Evolutionary conservation across 2,888 invertebrate genomes (phyloP).

Genomic region (Tetrapedia diversipes): DNA sequence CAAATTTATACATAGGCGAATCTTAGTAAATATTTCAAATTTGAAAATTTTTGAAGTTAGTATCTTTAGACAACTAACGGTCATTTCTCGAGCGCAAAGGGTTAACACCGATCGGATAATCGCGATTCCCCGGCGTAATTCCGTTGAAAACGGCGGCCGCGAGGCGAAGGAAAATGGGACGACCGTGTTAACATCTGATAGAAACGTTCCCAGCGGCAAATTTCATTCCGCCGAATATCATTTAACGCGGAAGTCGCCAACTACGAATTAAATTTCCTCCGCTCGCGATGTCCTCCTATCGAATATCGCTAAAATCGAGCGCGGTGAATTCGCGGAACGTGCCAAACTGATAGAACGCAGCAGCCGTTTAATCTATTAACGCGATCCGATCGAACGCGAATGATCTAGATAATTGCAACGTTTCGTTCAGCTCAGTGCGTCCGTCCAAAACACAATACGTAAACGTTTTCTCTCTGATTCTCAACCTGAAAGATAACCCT

Average conservation of each 20-base stretch:
- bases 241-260: constrained; percentile 58
- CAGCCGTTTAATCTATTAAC: constrained; percentile 34
- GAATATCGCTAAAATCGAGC: constrained; percentile 37
- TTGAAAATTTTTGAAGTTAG: too few species aligned
- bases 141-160: constrained; percentile 4
- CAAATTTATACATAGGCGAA: too few species aligned
- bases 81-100: too few species aligned
- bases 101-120: constrained; percentile 30
- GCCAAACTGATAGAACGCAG: constrained; percentile 50
- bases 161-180: constrained; percentile 21
- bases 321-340: constrained; percentile 44
- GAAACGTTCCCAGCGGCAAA: constrained; percentile 40
- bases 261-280: constrained; percentile 63
- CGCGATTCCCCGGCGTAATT: constrained; percentile 10
- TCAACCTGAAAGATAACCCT: too few species aligned
- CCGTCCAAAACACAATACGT: too few species aligned
- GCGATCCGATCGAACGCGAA: constrained; percentile 12
- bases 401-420: constrained; percentile 11
- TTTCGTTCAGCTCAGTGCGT: neutral
- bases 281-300: constrained; percentile 25
- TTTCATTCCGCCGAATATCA: constrained; percentile 62
- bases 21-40: too few species aligned
- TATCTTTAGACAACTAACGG: too few species aligned
- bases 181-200: constrained; percentile 31
- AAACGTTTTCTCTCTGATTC: too few species aligned